Base-by-base conservation (phyloP, 2,797 vertebrate genomes). In the Enteromius unitaeniatus region DNA sequence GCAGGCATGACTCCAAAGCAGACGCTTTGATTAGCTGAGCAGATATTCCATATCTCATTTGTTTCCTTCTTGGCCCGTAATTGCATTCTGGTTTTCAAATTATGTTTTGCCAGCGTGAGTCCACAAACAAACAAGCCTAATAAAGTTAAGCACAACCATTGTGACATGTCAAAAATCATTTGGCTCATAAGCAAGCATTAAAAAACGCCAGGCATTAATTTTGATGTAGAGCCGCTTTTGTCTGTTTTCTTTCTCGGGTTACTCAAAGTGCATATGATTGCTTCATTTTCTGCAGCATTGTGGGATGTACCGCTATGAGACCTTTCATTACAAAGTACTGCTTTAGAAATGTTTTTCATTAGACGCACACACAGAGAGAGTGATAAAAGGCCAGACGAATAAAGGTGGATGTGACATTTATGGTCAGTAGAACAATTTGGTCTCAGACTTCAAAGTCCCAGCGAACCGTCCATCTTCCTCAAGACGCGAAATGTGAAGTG, bases 161-260 rank as follows among this genome's bases (percentile, higher is more conserved):
- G 88, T 91, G 88, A 93, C 90, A 90, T 91, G 91, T 93, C 93
- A 93, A 68, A 91, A 92, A 92, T 91, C 79, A 90, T 94, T 92
- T 84, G 87, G 81, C 89, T 93, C 91, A 88, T 92, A 88, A 88
- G 74, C 42, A 81, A 87, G 90, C 89, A 87, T 87, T 91, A 91
- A 55, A 19, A 45, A 84, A 80, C 74, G 17, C 42, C 73, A 60
- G 28, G 28, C 42, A 68, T 75, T 79, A n/a, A 80, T 81, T 64
- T 75, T 31, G 64, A 60, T 72, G 47, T 37, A 67, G 23, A 28
- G 47, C 69, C 11, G 23, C 60, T 67, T 60, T 80, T 72, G 60
- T 37, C 14, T 10, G 6, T 26, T 78, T 60, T 55, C 34, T 15
- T 87, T 78, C 80, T 87, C 42, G 42, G 42, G 72, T 88, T 85